Evolutionary conservation across 2,888 invertebrate species (phyloP), one percentile per base, ranked within the genome.

Genomic region (Leptinotarsa tumamoca): DNA sequence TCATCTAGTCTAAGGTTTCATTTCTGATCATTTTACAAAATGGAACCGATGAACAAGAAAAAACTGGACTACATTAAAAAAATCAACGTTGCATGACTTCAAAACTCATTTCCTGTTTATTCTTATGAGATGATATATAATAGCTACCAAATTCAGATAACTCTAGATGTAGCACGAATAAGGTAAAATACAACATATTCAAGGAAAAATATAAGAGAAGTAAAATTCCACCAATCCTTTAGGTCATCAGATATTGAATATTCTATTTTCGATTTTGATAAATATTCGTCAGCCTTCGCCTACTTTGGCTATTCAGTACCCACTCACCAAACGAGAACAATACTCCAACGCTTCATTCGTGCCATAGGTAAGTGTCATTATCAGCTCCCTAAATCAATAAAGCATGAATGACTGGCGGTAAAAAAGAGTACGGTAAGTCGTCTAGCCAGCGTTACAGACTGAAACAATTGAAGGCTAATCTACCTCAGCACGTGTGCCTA

Each of bases 391-490:
- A 73, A 72, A 75, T 72, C 77, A 71, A 73, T 73, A 73, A 75
- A 78, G 50, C 43, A n/a, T 67, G 67, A 63, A 43, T 43, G 72
- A 49, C 56, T 58, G n/a, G 52, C 23, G 66, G 74, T 66, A 77
- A 79, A 78, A 74, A 76, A 74, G 58, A 67, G 67, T 72, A 78
- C 79, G 79, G 81, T 78, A 79, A 82, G 72, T 78, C 78, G 73
- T 81, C 82, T 82, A 82, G 82, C 76, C 82, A 79, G 74, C 72
- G 73, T 71, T 75, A 73, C 77, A 81, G 81, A 81, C 71, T 80
- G 79, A 74, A 78, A 76, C 77, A 79, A 79, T 78, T 78, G 79
- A 76, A 78, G 78, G 79, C 79, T 76, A 79, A 79, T 79, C 74
- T 77, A 72, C 72, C 68, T 68, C 73, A 79, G 82, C 82, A 82